Base-by-base conservation (phyloP, 2,888 invertebrate species). In the Xylophagus ater region DNA sequence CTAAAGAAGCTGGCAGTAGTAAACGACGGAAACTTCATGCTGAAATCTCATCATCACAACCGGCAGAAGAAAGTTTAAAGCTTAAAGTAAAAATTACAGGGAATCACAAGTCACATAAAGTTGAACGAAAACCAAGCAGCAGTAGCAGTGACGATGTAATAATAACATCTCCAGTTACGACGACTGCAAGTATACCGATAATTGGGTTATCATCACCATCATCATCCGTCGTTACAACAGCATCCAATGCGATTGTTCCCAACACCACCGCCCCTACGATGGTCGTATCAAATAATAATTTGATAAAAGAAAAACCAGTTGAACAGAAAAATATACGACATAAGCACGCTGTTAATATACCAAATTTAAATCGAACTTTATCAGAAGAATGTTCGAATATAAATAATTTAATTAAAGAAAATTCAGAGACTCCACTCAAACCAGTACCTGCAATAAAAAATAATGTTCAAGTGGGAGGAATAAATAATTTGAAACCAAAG, bases 1-100 rank as follows among this genome's bases (percentile, higher is more conserved):
- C 69, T 0, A 58, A 59, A 40, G 60, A 62, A 28, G 45, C 42
- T 2, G 33, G 58, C 1, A 59, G 56, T 26, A 56, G 61, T 21
- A 72, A 72, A 46, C 65, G 71, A 23, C 56, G 69, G 28, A 71
- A 71, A 51, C 49, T 71, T n/a, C 72, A 72, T 48, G 72, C 72
- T 0, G 71, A 72, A 49, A 72, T 72, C 33, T 62, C 65, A 3
- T 59, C 60, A 2, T 61, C 62, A 1, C 61, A 62, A 20, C 56
- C 60, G 2, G 61, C 68, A 14, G 68, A 71, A 41, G 67, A 68
- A 39, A 61, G 67, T 41, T 53, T 70, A 4, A 72, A 72, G 47
- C 58, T 72, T 52, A 72, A 72, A 49, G 69, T 73, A 4, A 73
- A 72, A 50, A 60, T 73, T 1, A 65, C 60, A 4, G 49, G 65